phyloP scores from a whole-genome alignment of 2,888 invertebrate genomes.

The Osmoderma eremita region DNA sequence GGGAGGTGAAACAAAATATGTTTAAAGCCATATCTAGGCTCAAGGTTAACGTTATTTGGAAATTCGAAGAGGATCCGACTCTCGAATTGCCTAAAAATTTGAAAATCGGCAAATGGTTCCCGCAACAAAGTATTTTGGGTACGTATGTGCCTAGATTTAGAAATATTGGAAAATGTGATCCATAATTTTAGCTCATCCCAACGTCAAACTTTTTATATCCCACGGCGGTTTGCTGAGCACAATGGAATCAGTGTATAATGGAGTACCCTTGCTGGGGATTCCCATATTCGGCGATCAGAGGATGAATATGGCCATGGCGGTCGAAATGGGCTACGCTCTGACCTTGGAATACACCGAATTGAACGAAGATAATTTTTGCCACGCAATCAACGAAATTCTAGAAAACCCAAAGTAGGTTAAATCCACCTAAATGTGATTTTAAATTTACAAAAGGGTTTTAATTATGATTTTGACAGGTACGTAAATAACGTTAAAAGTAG shows the following conservation, averaged over 20 bases:
- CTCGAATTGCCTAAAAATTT: constrained; percentile 61
- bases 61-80: constrained; percentile 56
- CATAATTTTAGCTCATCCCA: constrained; percentile 42
- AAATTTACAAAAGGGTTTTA: too few relatives aligned
- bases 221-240: constrained; percentile 41
- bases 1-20: constrained; percentile 50
- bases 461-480: constrained; percentile 22
- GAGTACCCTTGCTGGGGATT: constrained; percentile 42
- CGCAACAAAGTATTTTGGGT: constrained; percentile 53
- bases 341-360: constrained; percentile 9
- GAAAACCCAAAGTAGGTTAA: constrained; percentile 29
- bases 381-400: constrained; percentile 11
- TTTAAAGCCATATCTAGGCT: constrained; percentile 55
- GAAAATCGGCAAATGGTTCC: constrained; percentile 61
- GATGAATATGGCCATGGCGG: constrained; percentile 38
- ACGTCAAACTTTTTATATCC: constrained; percentile 42
- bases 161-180: background rate
- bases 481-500: constrained; percentile 31
- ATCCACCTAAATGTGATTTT: too few relatives aligned
- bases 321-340: constrained; percentile 17
- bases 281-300: constrained; percentile 41
- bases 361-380: constrained; percentile 22
- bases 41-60: constrained; percentile 59
- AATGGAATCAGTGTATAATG: constrained; percentile 39
- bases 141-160: background rate